These are phyloP conservation scores for Manis javanica DNA, from an alignment of 2,797 vertebrate species.

Conservation along the genomic window DNA sequence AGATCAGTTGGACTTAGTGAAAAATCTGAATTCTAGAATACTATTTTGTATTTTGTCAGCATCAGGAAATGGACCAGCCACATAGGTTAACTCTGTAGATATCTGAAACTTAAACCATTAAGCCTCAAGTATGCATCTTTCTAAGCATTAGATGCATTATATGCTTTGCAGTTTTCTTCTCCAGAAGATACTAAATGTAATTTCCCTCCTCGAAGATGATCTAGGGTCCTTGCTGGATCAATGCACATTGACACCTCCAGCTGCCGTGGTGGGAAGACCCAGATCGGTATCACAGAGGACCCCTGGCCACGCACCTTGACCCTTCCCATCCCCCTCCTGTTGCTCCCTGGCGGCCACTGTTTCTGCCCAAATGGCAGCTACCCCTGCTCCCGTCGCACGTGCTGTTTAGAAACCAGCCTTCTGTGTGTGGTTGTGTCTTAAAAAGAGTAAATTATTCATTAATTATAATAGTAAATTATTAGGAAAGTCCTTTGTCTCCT, in stretches of 20 bases:
- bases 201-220: background rate
- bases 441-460: background rate
- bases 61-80: background rate
- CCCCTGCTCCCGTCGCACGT: background rate
- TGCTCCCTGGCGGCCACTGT: fast-evolving
- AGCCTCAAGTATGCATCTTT: background rate
- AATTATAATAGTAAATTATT: no score
- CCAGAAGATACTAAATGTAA: background rate
- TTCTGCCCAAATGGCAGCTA: background rate
- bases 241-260: fast-evolving
- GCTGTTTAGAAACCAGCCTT: background rate
- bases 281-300: fast-evolving
- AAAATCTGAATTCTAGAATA: no score
- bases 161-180: background rate
- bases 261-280: no score
- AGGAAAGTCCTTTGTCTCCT: background rate
- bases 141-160: background rate
- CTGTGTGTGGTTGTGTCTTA: background rate
- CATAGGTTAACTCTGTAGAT: background rate
- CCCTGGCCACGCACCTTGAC: fast-evolving
- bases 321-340: background rate
- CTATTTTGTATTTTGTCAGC: background rate
- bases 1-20: background rate
- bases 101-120: background rate
- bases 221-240: background rate